Conservation (phyloP, 2,113 vertebrate genomes). For the Tachuris rubrigastra region DNA sequence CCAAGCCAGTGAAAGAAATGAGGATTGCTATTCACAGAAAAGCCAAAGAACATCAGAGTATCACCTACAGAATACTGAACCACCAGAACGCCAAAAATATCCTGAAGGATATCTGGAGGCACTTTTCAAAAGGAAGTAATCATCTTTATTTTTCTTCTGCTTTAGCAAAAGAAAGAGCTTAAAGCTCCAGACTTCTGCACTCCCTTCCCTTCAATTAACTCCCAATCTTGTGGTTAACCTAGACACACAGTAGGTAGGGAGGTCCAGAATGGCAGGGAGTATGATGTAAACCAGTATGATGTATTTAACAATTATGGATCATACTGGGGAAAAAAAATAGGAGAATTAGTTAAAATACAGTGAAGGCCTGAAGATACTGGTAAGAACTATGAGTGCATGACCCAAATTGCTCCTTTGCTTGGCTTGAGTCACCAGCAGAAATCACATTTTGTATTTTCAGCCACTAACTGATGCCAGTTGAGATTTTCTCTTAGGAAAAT, state of each 20-base stretch:
- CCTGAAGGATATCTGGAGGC: background rate
- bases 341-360: background rate
- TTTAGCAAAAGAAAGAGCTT: background rate
- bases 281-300: background rate
- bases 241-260: background rate
- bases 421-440: background rate
- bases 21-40: background rate
- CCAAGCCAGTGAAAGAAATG: background rate
- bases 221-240: background rate
- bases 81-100: background rate
- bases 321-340: background rate
- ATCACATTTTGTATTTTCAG: background rate
- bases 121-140: background rate
- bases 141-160: background rate
- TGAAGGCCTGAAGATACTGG: background rate
- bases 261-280: too few species aligned
- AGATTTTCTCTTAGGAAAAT: background rate
- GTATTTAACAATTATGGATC: background rate
- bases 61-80: background rate
- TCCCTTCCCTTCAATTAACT: background rate
- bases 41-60: background rate
- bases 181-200: background rate
- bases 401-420: background rate
- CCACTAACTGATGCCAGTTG: background rate
- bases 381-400: background rate